Percentiles rank a stretch among this genome's conserved stretches.
Evolutionary conservation across 2,113 vertebrate species (phyloP).

Genomic region (Macrotis lagotis): DNA sequence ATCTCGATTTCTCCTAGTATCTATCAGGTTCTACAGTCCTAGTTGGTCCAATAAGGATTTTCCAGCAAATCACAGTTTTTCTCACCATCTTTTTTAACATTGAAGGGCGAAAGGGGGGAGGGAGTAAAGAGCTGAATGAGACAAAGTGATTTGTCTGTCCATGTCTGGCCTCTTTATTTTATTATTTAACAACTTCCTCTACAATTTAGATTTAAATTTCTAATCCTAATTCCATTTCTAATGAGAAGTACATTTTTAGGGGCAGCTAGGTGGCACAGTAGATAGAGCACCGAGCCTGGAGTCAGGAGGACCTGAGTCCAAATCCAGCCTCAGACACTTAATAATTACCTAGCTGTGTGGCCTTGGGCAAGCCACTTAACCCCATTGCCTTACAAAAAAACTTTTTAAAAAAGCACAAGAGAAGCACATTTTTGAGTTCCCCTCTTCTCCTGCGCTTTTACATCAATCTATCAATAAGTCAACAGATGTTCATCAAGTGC

Average conservation of each 20-base stretch:
- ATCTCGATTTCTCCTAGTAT: not conserved
- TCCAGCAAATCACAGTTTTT: not conserved
- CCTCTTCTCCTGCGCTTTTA: not conserved
- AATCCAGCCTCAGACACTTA: too few species aligned
- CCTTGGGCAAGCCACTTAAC: too few species aligned
- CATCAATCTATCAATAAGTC: not conserved
- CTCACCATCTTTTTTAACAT: not conserved
- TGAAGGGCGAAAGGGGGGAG: not conserved
- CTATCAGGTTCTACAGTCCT: not conserved
- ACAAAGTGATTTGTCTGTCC: not conserved
- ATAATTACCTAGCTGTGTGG: too few species aligned
- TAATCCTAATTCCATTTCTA: not conserved
- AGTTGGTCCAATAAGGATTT: not conserved
- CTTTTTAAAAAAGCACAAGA: too few species aligned
- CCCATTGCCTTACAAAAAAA: too few species aligned
- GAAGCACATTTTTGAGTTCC: too few species aligned
- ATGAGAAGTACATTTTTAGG: not conserved
- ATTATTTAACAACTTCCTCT: not conserved
- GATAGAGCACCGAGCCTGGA: too few species aligned
- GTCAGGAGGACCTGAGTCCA: too few species aligned
- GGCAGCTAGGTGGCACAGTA: too few species aligned
- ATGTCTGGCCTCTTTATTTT: not conserved
- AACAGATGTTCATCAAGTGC: not conserved
- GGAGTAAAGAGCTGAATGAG: not conserved
- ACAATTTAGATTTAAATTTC: not conserved